A percentile compares a stretch with the other conserved stretches of the same genome.
phyloP scores from a whole-genome alignment of 1,140 invertebrate genomes.

The Achatina immaculata region DNA sequence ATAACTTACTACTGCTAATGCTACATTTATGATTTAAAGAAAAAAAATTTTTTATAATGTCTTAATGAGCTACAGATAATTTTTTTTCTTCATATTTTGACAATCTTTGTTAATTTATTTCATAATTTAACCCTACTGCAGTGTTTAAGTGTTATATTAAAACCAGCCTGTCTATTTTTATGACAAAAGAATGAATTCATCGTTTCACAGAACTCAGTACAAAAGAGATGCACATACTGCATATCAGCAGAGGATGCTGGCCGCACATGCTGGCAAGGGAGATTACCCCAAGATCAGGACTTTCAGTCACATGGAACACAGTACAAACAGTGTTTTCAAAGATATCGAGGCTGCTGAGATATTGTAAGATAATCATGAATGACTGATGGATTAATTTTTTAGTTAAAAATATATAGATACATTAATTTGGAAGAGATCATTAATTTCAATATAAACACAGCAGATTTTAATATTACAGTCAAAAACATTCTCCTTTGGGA shows the following conservation, averaged over 20 bases:
- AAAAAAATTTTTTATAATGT: too few species aligned
- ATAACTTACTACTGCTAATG: too few species aligned
- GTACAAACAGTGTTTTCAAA: conserved; percentile 71
- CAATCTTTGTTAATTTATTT: too few species aligned
- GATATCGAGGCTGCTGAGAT: conserved; percentile 70
- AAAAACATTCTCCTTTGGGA: not conserved
- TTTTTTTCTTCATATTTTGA: too few species aligned
- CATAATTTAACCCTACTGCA: too few species aligned
- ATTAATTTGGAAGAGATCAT: not conserved
- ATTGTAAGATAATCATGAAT: conserved; percentile 59
- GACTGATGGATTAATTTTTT: not conserved
- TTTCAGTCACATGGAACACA: conserved; percentile 67
- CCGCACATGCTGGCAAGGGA: conserved; percentile 66
- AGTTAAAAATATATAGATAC: not conserved
- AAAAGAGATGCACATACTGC: conserved; percentile 66
- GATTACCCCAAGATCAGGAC: conserved; percentile 70
- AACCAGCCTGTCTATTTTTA: too few species aligned
- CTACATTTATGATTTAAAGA: too few species aligned
- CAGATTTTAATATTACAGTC: not conserved
- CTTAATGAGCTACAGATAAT: too few species aligned
- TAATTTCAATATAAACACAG: not conserved
- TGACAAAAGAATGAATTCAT: too few species aligned
- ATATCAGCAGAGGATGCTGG: conserved; percentile 69
- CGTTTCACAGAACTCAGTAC: conserved; percentile 69
- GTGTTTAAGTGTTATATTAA: too few species aligned